Evolutionary conservation across 2,113 vertebrate genomes (phyloP).

Genomic region (Tetrao urogallus): DNA sequence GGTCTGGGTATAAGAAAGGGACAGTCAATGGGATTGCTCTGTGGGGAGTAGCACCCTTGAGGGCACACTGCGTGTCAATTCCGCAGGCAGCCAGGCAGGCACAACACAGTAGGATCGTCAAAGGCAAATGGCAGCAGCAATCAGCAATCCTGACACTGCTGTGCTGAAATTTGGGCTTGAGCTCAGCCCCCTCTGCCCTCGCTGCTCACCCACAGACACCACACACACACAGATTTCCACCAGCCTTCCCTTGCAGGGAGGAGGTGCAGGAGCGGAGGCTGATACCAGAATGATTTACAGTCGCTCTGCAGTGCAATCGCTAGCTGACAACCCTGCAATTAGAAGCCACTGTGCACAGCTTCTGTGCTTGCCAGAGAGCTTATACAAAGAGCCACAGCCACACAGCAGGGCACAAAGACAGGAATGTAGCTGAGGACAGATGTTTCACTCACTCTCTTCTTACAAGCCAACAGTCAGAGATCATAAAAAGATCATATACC

Average conservation of each 20-base stretch:
- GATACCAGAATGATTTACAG: conserved; percentile 55
- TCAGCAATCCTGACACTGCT: not conserved
- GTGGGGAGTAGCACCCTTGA: accelerated
- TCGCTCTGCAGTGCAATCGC: not conserved
- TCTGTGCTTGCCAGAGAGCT: not conserved
- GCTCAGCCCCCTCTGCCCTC: conserved; percentile 15
- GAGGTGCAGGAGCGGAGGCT: not conserved
- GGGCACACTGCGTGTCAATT: not conserved
- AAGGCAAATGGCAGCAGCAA: not conserved
- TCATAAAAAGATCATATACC: not conserved
- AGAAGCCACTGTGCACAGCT: not conserved
- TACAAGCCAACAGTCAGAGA: conserved; percentile 11
- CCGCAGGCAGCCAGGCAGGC: not conserved
- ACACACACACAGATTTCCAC: conserved; percentile 44
- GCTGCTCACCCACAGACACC: conserved; percentile 50
- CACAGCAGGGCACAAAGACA: not conserved
- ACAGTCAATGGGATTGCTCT: not conserved
- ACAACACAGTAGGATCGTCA: not conserved
- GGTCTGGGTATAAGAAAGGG: not conserved
- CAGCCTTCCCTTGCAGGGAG: conserved; percentile 19
- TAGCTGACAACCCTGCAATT: conserved; percentile 17
- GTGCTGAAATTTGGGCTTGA: conserved; percentile 12
- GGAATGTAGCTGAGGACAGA: not conserved
- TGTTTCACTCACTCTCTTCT: not conserved
- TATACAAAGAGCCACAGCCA: conserved; percentile 1